Conservation (phyloP, 1,140 invertebrate species). For the Pomacea maculata region DNA sequence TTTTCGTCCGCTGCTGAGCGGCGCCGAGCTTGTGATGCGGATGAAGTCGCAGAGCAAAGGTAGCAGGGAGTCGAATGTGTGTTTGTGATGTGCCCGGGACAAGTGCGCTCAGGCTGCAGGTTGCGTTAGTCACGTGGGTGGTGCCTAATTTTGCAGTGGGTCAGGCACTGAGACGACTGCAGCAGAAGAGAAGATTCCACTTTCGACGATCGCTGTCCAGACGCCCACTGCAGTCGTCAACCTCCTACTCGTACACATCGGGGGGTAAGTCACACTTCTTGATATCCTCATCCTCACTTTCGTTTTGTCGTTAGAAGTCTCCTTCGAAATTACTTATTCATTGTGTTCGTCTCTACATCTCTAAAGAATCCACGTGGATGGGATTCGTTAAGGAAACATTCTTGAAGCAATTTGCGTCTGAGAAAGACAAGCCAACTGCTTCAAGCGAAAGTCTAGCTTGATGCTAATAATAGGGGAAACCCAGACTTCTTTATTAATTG, state of each 20-base stretch:
- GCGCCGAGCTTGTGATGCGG: not conserved
- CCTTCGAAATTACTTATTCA: not conserved
- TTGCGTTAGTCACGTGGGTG: not conserved
- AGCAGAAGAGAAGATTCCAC: constrained; percentile 18
- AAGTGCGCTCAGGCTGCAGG: no score
- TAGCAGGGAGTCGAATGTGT: not conserved
- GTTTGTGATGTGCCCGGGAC: not conserved
- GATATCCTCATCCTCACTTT: not conserved
- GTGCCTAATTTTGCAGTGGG: constrained; percentile 7
- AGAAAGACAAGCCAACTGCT: no score
- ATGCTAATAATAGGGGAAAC: not conserved
- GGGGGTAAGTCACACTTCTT: not conserved
- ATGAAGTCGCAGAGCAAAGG: not conserved
- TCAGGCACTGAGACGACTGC: constrained; percentile 7
- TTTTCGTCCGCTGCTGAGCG: not conserved
- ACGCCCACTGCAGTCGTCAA: constrained; percentile 6
- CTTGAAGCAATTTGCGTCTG: no score
- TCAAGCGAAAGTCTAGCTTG: not conserved
- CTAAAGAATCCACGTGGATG: not conserved
- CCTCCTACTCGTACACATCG: constrained; percentile 9
- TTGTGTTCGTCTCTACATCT: not conserved
- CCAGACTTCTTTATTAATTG: not conserved
- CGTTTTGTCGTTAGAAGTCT: not conserved
- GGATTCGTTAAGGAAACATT: no score
- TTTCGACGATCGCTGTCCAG: constrained; percentile 19